Evolutionary conservation across 2,113 vertebrate species (phyloP).

Genomic region (Acrocephalus arundinaceus): DNA sequence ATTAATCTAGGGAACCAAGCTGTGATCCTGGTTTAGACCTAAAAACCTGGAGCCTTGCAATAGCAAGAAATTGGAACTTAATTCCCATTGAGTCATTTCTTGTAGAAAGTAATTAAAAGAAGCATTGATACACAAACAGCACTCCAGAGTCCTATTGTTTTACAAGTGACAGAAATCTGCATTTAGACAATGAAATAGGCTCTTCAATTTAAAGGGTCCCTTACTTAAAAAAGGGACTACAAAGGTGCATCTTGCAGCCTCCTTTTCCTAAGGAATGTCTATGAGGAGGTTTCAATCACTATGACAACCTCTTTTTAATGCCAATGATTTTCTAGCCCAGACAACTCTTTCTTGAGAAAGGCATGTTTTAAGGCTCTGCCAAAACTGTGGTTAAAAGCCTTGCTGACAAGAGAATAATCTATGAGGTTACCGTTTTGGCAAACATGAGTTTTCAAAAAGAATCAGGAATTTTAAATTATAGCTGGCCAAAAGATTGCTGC

Average conservation of each 20-base stretch:
- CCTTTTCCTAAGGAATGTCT: slow-evolving; percentile 73
- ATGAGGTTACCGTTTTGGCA: slow-evolving; percentile 67
- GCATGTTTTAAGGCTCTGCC: slow-evolving; percentile 63
- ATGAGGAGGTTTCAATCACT: slow-evolving; percentile 72
- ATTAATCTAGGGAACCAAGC: slow-evolving; percentile 6
- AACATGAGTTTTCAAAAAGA: slow-evolving; percentile 28
- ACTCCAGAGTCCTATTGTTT: slow-evolving; percentile 70
- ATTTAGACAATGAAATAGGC: slow-evolving; percentile 71
- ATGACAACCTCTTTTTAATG: slow-evolving; percentile 75
- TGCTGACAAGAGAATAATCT: slow-evolving; percentile 63
- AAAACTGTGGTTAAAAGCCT: slow-evolving; percentile 59
- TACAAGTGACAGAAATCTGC: slow-evolving; percentile 77
- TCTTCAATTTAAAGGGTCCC: slow-evolving; percentile 74
- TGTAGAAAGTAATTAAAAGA: slow-evolving; percentile 73
- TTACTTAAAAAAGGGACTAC: slow-evolving; percentile 69
- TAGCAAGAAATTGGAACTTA: slow-evolving; percentile 52
- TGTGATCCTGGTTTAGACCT: slow-evolving; percentile 35
- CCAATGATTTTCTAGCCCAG: slow-evolving; percentile 69
- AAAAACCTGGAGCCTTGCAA: slow-evolving; percentile 18
- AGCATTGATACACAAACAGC: slow-evolving; percentile 73
- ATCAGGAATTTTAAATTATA: slow-evolving; percentile 18
- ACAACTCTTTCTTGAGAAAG: slow-evolving; percentile 71
- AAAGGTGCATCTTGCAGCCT: slow-evolving; percentile 71
- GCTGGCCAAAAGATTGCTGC: background rate
- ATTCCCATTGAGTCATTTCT: slow-evolving; percentile 63